Evolutionary conservation across 2,797 vertebrate genomes (phyloP), one percentile per base, ranked within the genome.

Genomic region (Buphagus erythrorhynchus): DNA sequence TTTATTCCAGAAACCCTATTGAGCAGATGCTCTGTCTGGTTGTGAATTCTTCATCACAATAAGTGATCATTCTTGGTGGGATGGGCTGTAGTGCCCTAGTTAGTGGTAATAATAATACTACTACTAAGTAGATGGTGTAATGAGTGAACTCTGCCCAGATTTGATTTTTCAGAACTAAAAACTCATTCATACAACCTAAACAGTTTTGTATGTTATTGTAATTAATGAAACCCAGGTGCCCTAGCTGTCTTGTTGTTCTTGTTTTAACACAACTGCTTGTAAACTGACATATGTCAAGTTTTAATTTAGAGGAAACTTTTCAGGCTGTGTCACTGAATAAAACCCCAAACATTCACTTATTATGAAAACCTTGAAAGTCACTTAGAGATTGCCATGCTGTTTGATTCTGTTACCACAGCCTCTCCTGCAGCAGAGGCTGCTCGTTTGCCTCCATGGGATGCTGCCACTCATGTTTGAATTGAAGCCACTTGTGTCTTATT

Each of bases 401-500:
- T 46, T 82, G 87, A 73, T 86, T 85, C 67, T 73, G 91, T 81
- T 95, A 51, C 85, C 67, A 58, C 94, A 89, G 89, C 55, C 46
- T 77, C 59, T 88, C 74, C 85, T 55, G 91, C 72, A 38, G 54
- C 66, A 26, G 43, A 48, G 88, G 63, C 91, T 88, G 73, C 82
- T 91, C 33, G 25, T 91, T 86, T 96, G 72, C 78, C 79, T 96
- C 93, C 91, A 71, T 91, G 88, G 92, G 82, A 93, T 10, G 33
- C 90, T 95, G 95, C 94, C 77, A 93, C 86, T 95, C 71, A 54
- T 80, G 83, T 92, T 91, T 93, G 95, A 95, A 93, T 94, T 96
- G 96, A 88, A 93, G 71, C 95, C 92, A 90, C 88, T 94, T 96
- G 71, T 95, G 75, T 96, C 93, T 95, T 91, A 95, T 55, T 95